Conservation (phyloP, 2,113 vertebrate species). For the Clarias gariepinus region DNA sequence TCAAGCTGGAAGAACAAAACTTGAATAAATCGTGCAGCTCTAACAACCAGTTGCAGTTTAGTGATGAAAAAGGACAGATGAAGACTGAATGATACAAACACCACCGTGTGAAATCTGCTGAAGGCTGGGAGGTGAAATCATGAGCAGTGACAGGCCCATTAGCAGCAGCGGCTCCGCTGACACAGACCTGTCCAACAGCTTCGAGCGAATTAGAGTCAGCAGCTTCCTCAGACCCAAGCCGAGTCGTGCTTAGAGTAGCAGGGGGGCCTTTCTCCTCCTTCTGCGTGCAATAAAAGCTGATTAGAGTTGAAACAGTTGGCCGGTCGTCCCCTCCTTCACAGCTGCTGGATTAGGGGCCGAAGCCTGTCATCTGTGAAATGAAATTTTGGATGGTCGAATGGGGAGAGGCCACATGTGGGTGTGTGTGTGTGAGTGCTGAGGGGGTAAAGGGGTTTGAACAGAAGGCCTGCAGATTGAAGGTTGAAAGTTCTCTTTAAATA, state of each 20-base stretch:
- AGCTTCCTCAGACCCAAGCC: conserved; percentile 26
- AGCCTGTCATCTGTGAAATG: conserved; percentile 79
- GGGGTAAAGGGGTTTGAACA: neutral
- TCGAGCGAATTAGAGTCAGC: conserved; percentile 43
- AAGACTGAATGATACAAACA: conserved; percentile 4
- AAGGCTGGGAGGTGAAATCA: conserved; percentile 41
- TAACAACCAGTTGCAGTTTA: neutral
- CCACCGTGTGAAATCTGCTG: neutral
- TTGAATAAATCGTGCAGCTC: neutral
- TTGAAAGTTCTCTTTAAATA: conserved; percentile 39
- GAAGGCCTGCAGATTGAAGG: conserved; percentile 29
- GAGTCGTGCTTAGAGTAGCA: conserved; percentile 34
- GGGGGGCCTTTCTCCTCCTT: conserved; percentile 58
- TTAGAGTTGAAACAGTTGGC: conserved; percentile 78
- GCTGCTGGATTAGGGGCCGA: conserved; percentile 73
- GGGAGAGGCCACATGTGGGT: conserved; percentile 59
- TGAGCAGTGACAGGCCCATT: conserved; percentile 43
- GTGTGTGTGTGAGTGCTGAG: neutral
- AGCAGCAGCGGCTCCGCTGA: conserved; percentile 43
- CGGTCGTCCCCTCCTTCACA: conserved; percentile 68
- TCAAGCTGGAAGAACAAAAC: neutral
- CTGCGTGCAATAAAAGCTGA: conserved; percentile 74
- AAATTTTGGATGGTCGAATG: conserved; percentile 61
- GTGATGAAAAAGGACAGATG: neutral
- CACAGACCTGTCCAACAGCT: conserved; percentile 36